A percentile compares a stretch with the other conserved stretches of the same genome.
Evolutionary conservation across 1,140 invertebrate species (phyloP).

Genomic region (Pristionchus pacificus): DNA sequence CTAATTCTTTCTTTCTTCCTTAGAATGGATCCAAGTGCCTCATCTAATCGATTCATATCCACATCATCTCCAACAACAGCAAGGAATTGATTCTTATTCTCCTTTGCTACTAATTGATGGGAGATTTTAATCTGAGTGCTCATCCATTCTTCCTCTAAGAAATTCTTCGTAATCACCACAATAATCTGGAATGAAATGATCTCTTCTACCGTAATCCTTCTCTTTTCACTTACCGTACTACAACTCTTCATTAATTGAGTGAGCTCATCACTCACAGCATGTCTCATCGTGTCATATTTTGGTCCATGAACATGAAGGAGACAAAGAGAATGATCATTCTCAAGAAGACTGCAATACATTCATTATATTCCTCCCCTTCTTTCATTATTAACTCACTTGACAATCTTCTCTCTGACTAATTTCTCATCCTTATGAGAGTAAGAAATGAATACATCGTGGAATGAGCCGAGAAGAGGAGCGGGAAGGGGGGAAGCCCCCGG

Average conservation of each 20-base stretch:
- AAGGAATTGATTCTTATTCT: background rate
- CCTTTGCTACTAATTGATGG: background rate
- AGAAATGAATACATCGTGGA: constrained; percentile 48
- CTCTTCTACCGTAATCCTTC: background rate
- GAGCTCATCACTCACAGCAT: constrained; percentile 43
- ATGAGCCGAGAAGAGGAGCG: constrained; percentile 33
- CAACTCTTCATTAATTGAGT: constrained; percentile 36
- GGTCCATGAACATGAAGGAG: constrained; percentile 44
- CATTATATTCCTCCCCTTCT: background rate
- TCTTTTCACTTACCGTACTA: background rate
- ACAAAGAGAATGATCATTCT: background rate
- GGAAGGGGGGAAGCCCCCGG: constrained; percentile 35
- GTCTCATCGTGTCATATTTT: constrained; percentile 27
- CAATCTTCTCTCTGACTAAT: constrained; percentile 37
- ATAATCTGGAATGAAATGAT: constrained; percentile 38
- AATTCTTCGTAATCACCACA: constrained; percentile 42
- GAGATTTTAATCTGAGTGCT: constrained; percentile 43
- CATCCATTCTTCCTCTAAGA: constrained; percentile 50
- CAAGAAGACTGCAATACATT: constrained; percentile 3
- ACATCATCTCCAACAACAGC: constrained; percentile 27
- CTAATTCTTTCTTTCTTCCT: constrained; percentile 39
- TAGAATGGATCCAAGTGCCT: constrained; percentile 50
- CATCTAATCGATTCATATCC: constrained; percentile 40
- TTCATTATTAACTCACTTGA: constrained; percentile 27
- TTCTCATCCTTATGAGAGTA: constrained; percentile 48